Base-by-base conservation (phyloP, 2,888 invertebrate genomes). In the Bombyx huttoni region DNA sequence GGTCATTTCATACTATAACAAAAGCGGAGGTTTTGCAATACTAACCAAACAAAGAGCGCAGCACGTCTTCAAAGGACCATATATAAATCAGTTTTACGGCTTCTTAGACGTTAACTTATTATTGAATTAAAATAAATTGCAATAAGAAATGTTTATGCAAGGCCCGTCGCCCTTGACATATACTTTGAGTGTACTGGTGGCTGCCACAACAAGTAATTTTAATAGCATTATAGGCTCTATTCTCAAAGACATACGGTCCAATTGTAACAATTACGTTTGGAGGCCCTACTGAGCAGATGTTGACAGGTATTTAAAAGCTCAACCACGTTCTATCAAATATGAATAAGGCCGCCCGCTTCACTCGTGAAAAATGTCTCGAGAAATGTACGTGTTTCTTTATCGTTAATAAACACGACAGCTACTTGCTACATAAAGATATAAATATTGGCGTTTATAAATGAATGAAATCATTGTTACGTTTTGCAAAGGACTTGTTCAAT, bases 121-220 rank as follows among this genome's bases (percentile, higher is more conserved):
- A 40, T 40, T 10, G 40, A 40, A 40, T 40, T 12, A 40, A 40
- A 40, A 40, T 40, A 40, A 40, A 40, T 7, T 48, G 48, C 48
- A 48, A 33, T 48, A 33, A 48, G 62, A 63, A 66, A 67, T 69
- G 61, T 66, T 68, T 67, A 63, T 67, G 66, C 67, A 63, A 65
- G 61, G 61, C 68, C 57, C 55, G 76, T 64, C 68, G 70, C 68
- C 82, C 81, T 82, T 82, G 81, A 80, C 83, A 81, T 75, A 76
- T 71, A 65, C 61, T 57, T 49, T 51, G 58, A 56, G 59, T 65
- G 56, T 55, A 60, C 64, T 54, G 53, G 56, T 53, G 49, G 51
- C 53, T 50, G 7, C 13, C 14, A 49, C 34, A 47, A 54, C 56
- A 51, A 57, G 49, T 54, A 58, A 57, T 56, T 55, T 52, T 51